Conservation (phyloP, 2,797 vertebrate genomes). For the Oreochromis mossambicus region DNA sequence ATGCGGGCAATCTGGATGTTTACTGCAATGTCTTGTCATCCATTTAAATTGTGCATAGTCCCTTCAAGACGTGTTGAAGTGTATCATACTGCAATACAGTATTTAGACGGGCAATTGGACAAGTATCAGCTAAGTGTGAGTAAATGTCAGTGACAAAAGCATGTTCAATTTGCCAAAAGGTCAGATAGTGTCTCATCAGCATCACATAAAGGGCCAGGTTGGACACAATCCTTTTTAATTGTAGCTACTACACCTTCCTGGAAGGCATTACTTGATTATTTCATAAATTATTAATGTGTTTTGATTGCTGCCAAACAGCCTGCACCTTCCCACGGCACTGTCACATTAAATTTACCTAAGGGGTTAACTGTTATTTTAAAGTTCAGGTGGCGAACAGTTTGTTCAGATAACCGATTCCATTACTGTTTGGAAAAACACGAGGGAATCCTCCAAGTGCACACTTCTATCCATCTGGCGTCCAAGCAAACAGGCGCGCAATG, state of each 20-base stretch:
- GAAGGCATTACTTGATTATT: constrained; percentile 52
- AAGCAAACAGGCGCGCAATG: constrained; percentile 9
- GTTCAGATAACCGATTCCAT: constrained; percentile 6
- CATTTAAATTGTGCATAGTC: constrained; percentile 30
- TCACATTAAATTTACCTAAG: constrained; percentile 21
- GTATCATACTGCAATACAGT: not conserved
- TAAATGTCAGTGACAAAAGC: constrained; percentile 45
- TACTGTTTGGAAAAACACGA: not conserved
- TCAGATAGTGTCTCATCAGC: constrained; percentile 56
- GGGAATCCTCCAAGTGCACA: constrained; percentile 13
- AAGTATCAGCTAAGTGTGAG: constrained; percentile 18
- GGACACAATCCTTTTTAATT: constrained; percentile 40
- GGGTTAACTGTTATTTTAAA: constrained; percentile 35
- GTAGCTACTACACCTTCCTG: constrained; percentile 26
- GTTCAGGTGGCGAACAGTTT: constrained; percentile 28
- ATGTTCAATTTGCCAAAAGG: constrained; percentile 49
- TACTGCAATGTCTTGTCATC: constrained; percentile 40
- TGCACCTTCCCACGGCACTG: constrained; percentile 9
- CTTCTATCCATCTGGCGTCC: not conserved
- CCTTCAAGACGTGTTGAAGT: constrained; percentile 8
- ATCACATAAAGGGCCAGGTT: constrained; percentile 38
- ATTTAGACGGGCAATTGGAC: constrained; percentile 32
- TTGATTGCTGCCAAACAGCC: constrained; percentile 47
- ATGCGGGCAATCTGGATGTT: not conserved
- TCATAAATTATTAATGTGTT: constrained; percentile 62